Evolutionary conservation across 2,113 vertebrate species (phyloP).

Genomic region (Sprattus sprattus): DNA sequence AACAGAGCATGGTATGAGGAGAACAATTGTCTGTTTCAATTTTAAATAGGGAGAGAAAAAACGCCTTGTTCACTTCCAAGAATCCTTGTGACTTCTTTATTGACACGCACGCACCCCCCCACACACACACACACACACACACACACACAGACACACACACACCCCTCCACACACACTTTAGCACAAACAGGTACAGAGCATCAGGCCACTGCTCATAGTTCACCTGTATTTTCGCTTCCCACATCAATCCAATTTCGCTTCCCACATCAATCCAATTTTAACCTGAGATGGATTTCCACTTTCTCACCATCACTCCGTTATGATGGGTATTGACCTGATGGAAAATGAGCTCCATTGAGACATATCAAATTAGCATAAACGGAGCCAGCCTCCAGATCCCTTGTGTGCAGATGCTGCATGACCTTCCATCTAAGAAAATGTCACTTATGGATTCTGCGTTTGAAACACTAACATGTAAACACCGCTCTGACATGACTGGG

Average conservation of each 20-base stretch:
- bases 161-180: neutral
- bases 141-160: neutral
- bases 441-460: neutral
- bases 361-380: neutral
- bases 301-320: neutral
- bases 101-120: neutral
- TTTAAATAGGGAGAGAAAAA: neutral
- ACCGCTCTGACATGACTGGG: neutral
- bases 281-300: neutral
- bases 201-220: neutral
- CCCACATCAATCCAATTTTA: neutral
- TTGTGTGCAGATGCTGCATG: neutral
- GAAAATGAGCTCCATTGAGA: neutral
- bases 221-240: neutral
- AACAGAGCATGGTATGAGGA: neutral
- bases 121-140: neutral
- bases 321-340: neutral
- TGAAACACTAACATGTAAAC: neutral
- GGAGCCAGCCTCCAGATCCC: neutral
- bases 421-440: neutral
- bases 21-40: slow-evolving; percentile 1
- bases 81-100: neutral
- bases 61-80: slow-evolving; percentile 6
- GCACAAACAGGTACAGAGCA: neutral
- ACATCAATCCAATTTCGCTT: neutral